Base-by-base conservation (phyloP, 2,797 vertebrate species). In the Labeo calbasu region DNA sequence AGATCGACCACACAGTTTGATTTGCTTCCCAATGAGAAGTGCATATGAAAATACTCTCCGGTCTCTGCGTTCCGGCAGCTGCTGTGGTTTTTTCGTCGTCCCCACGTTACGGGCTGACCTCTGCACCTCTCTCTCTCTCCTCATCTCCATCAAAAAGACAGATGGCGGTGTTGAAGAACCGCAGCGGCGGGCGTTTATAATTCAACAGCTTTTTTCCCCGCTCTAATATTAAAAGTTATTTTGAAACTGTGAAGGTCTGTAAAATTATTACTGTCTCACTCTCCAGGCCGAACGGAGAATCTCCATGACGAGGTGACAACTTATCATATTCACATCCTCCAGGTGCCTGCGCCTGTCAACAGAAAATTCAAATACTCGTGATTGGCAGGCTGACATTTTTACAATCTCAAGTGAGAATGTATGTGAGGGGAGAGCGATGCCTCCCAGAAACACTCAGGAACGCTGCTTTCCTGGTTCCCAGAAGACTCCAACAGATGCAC, bases 321-420 rank as follows among this genome's bases (percentile, higher is more conserved):
- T 90, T 93, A 93, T 94, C 92, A 88, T 92, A 91, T 88, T 92
- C 85, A 92, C 93, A 89, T 92, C 86, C 91, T 90, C 88, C 88
- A 86, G 88, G 81, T 86, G 88, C 89, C 88, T 83, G 50, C 81
- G 85, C 87, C 92, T 93, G 90, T 92, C 92, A 93, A 90, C 90
- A 89, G 90, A 84, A 90, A 92, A 94, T 92, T 94, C 92, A 92
- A 92, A 95, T 94, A 91, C 89, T 86, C 85, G 87, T 93, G 93
- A 93, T 92, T 93, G 93, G 89, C 90, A 91, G 91, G 89, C 88
- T 88, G 88, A 91, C 88, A 92, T 93, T 93, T 89, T 92, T 93
- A 90, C 90, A 90, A 90, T 93, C 93, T 92, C 90, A 91, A 91
- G 92, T 94, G 93, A 93, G 91, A 94, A 85, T 89, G 91, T 91